Percentiles rank a stretch among this genome's conserved stretches.
phyloP scores from a whole-genome alignment of 2,888 invertebrate species.

The Mesorhabditis sp. region DNA sequence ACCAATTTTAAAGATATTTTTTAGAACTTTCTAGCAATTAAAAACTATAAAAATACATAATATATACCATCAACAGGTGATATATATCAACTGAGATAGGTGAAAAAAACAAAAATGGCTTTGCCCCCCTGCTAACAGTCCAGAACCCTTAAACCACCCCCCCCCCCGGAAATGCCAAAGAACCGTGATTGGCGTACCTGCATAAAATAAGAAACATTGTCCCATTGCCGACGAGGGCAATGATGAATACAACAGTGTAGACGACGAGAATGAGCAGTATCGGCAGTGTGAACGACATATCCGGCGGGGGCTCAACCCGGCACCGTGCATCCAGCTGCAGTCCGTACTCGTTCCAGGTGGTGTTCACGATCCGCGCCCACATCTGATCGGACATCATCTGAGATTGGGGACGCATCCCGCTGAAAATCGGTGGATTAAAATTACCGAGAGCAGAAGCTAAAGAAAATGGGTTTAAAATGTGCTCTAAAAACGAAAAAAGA shows the following conservation, averaged over 20 bases:
- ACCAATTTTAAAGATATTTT: too few relatives aligned
- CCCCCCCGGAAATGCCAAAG: too few relatives aligned
- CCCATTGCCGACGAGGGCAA: constrained; percentile 48
- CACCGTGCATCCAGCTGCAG: background rate
- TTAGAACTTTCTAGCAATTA: too few relatives aligned
- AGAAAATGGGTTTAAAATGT: too few relatives aligned
- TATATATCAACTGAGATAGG: too few relatives aligned
- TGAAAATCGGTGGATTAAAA: too few relatives aligned
- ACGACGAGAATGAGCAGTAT: constrained; percentile 18
- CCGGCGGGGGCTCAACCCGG: constrained; percentile 4
- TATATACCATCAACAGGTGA: background rate
- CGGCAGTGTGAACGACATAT: constrained; percentile 8
- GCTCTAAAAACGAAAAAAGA: too few relatives aligned
- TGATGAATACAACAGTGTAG: constrained; percentile 40
- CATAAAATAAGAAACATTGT: constrained; percentile 50
- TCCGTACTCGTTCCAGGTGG: constrained; percentile 2
- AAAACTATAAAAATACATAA: background rate
- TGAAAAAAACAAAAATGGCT: constrained; percentile 11
- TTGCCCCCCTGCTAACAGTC: too few relatives aligned
- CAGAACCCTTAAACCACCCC: too few relatives aligned
- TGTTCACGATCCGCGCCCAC: background rate
- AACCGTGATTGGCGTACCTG: constrained; percentile 27
- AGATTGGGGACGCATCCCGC: too few relatives aligned
- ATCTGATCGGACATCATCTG: background rate
- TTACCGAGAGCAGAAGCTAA: too few relatives aligned